Evolutionary conservation across 2,888 invertebrate genomes (phyloP).

Genomic region (Tenthredo livida): DNA sequence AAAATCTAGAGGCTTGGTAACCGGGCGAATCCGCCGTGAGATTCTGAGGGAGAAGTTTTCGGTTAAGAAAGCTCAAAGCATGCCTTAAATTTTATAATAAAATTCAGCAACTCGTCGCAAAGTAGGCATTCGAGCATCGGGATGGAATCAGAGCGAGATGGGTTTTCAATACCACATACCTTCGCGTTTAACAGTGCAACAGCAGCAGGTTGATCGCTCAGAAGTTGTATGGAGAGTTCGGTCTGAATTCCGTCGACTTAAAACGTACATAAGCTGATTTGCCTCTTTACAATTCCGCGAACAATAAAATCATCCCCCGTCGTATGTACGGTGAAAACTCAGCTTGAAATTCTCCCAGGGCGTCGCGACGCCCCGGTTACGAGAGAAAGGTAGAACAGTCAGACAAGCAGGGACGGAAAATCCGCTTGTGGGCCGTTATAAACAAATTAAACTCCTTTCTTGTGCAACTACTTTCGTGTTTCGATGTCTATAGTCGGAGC

Average conservation of each 20-base stretch:
- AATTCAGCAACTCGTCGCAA: not conserved
- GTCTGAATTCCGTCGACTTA: slow-evolving; percentile 28
- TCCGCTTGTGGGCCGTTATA: slow-evolving; percentile 55
- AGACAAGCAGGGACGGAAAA: slow-evolving; percentile 41
- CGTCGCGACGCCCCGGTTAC: slow-evolving; percentile 33
- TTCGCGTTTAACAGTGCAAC: not conserved
- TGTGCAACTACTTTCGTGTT: slow-evolving; percentile 1
- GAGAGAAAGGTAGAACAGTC: slow-evolving; percentile 4
- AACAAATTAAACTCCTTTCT: slow-evolving; percentile 55
- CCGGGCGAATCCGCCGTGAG: not conserved
- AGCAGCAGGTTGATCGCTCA: not conserved
- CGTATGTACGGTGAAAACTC: slow-evolving; percentile 29
- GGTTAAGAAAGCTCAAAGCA: slow-evolving; percentile 34
- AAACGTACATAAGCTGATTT: slow-evolving; percentile 49
- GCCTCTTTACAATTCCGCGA: slow-evolving; percentile 25
- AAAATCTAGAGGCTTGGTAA: slow-evolving; percentile 17
- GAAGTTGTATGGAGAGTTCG: slow-evolving; percentile 23
- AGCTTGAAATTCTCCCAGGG: slow-evolving; percentile 33
- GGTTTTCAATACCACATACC: slow-evolving; percentile 7
- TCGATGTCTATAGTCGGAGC: not conserved
- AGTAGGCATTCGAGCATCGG: not conserved
- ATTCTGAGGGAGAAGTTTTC: slow-evolving; percentile 4
- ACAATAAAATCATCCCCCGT: slow-evolving; percentile 46
- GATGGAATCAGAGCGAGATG: slow-evolving; percentile 38
- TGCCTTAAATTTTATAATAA: not conserved